Base-by-base conservation (phyloP, 2,113 vertebrate genomes). In the Austrofundulus limnaeus region DNA sequence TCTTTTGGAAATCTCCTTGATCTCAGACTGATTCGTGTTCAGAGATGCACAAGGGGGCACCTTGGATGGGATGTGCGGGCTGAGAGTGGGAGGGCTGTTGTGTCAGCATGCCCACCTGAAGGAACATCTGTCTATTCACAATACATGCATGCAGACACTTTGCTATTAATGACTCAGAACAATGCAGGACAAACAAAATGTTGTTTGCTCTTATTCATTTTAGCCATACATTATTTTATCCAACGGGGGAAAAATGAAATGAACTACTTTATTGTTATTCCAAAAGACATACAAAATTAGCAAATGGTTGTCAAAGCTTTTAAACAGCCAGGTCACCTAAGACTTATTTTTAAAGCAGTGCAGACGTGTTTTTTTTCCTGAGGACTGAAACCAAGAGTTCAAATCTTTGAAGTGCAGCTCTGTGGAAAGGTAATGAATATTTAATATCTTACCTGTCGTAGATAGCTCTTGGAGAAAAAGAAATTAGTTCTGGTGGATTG, bases 51-150 rank as follows among this genome's bases (percentile, higher is more conserved):
- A 21, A 80, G 85, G n/a, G 85, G 88, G 86, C 88, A 92, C 90
- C 86, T 90, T 87, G 87, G 78, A 61, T 69, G 76, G 62, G 62
- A 70, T 72, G 70, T 38, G 64, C 55, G 66, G 24, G 74, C 62
- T 54, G 48, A 42, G 72, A 46, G 66, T 54, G 60, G 58, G 72
- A 61, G 74, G 72, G 75, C 60, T 85, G 80, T 82, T 24, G 80
- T 88, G 84, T 88, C 88, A 88, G 83, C 57, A 56, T 77, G 85
- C 82, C 81, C 90, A 89, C 86, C 88, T 88, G 88, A 89, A 82
- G 56, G 66, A 88, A 90, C 91, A 92, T 90, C 90, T 91, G 91
- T 86, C 86, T 80, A 3, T 65, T 77, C 28, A 19, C 39, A 69
- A 53, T 25, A 74, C 37, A 23, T 48, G 34, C 8, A 59, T 28